A percentile compares a stretch with the other conserved stretches of the same genome.
Conservation (phyloP, 2,113 vertebrate genomes). For the Gymnogyps californianus region DNA sequence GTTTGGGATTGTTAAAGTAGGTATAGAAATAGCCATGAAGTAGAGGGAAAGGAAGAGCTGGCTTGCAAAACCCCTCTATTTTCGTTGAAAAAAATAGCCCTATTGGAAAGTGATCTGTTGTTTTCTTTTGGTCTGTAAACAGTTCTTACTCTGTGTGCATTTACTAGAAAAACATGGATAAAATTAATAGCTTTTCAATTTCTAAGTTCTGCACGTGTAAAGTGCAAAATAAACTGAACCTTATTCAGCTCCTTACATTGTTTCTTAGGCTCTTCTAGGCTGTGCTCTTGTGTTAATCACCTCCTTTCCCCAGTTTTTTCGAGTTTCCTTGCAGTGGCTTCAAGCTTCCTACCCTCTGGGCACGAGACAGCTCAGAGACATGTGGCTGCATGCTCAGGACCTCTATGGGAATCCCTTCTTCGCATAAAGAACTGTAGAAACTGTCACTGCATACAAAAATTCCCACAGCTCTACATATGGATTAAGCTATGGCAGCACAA, state of each 20-base stretch:
- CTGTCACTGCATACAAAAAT: not conserved
- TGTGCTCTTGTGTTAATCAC: not conserved
- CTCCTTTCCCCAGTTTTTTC: not conserved
- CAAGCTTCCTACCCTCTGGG: not conserved
- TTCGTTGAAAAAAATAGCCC: conserved; percentile 16
- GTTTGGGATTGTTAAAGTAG: conserved; percentile 44
- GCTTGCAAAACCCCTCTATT: not conserved
- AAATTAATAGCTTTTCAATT: not conserved
- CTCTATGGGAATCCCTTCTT: not conserved
- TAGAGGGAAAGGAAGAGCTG: conserved; percentile 34
- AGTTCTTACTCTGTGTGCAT: not conserved
- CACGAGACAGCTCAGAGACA: not conserved
- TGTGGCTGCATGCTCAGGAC: not conserved
- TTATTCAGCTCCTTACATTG: not conserved
- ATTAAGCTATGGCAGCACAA: not conserved
- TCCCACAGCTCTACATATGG: not conserved
- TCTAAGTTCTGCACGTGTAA: not conserved
- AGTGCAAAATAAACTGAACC: not conserved
- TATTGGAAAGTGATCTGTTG: conserved; percentile 3
- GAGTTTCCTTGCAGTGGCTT: not conserved
- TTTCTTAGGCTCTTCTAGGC: not conserved
- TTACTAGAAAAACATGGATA: not conserved
- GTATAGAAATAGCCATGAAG: conserved; percentile 56
- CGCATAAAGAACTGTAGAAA: not conserved
- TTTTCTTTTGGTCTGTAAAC: conserved; percentile 1